Conservation (phyloP, 2,797 vertebrate genomes). For the Poeciliopsis paucimaculata region DNA sequence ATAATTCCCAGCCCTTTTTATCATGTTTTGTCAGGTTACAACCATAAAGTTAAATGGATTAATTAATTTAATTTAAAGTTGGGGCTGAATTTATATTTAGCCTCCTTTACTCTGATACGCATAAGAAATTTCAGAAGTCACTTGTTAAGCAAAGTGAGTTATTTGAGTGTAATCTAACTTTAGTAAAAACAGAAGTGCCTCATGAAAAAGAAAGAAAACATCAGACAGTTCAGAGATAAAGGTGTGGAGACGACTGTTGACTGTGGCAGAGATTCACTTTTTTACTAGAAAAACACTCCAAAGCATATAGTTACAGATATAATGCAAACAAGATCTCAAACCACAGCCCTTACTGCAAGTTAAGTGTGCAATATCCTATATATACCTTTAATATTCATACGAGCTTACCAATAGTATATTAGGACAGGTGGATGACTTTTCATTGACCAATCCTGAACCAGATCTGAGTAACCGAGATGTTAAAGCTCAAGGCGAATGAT, state of each 20-base stretch:
- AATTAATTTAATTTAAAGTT: neutral
- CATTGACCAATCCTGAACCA: neutral
- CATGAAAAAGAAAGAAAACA: neutral
- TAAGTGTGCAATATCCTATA: neutral
- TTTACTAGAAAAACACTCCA: neutral
- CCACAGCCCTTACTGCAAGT: neutral
- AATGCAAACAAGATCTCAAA: neutral
- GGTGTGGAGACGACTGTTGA: neutral
- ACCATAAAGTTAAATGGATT: neutral
- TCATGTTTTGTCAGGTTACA: neutral
- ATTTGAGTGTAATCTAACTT: neutral
- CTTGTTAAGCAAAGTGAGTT: neutral
- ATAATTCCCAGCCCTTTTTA: neutral
- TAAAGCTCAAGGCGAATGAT: neutral
- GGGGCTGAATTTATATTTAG: neutral
- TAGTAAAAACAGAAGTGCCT: neutral
- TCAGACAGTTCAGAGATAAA: neutral
- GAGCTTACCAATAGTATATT: neutral
- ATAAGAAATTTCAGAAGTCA: neutral
- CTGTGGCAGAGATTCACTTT: neutral
- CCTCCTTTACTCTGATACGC: neutral
- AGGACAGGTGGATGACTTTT: neutral
- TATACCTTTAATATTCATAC: neutral
- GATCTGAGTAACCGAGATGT: neutral
- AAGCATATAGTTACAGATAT: neutral